phyloP scores from a whole-genome alignment of 2,888 invertebrate species.

The Agriotes lineatus region DNA sequence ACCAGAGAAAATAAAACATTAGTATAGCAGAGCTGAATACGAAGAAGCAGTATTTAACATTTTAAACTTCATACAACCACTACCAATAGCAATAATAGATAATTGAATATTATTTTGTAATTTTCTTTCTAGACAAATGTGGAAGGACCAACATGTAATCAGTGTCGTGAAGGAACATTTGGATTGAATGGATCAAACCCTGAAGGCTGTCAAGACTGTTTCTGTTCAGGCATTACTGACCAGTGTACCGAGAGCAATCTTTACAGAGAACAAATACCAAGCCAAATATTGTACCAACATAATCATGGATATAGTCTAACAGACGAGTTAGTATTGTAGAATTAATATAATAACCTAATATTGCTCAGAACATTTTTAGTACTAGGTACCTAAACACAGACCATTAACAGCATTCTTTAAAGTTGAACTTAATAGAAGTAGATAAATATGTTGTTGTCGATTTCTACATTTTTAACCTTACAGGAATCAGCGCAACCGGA shows the following conservation, averaged over 20 bases:
- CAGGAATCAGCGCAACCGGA: conserved; percentile 64
- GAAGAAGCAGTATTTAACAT: too few species aligned
- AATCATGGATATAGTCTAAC: conserved; percentile 74
- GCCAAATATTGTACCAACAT: conserved; percentile 70
- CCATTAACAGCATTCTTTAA: too few species aligned
- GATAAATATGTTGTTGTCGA: too few species aligned
- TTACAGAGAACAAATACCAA: conserved; percentile 76
- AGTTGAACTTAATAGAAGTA: too few species aligned
- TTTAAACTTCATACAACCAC: too few species aligned
- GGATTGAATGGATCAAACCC: conserved; percentile 78
- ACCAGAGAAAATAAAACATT: too few species aligned
- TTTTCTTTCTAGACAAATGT: conserved; percentile 75
- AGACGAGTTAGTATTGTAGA: conserved; percentile 67
- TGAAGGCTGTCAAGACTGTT: conserved; percentile 88
- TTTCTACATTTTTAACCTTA: conserved; percentile 23
- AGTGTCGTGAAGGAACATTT: conserved; percentile 84
- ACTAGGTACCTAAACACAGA: too few species aligned
- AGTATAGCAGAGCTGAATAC: too few species aligned
- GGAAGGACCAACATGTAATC: conserved; percentile 81
- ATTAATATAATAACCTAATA: neutral
- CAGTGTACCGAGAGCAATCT: conserved; percentile 79
- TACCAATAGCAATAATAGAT: neutral
- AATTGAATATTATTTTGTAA: neutral
- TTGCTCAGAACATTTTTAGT: too few species aligned
- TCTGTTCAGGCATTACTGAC: conserved; percentile 85